phyloP scores from a whole-genome alignment of 2,888 invertebrate genomes.

The Chrysodeixis includens region DNA sequence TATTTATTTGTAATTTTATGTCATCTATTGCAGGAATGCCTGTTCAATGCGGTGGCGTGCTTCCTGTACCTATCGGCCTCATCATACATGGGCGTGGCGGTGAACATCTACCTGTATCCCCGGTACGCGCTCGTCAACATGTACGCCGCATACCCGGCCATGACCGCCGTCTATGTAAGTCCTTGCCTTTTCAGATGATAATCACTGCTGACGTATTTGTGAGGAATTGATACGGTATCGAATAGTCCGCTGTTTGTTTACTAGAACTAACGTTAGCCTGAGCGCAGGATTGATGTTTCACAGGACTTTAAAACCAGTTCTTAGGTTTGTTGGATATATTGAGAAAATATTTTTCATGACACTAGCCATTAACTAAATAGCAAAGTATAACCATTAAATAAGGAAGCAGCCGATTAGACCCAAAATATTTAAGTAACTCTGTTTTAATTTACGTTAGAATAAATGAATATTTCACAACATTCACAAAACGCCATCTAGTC shows the following conservation, averaged over 20 bases:
- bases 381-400: too few relatives aligned
- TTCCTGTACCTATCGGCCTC: constrained; percentile 94
- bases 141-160: constrained; percentile 96
- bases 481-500: too few relatives aligned
- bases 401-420: too few relatives aligned
- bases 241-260: neutral
- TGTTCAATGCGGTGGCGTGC: constrained; percentile 94
- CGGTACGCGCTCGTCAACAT: constrained; percentile 92
- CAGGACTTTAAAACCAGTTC: too few relatives aligned
- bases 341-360: too few relatives aligned
- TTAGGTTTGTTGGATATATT: too few relatives aligned
- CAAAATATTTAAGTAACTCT: too few relatives aligned
- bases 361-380: too few relatives aligned
- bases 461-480: too few relatives aligned
- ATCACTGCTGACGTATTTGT: neutral
- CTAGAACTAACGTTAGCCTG: too few relatives aligned
- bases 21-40: constrained; percentile 91
- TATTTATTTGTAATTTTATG: neutral
- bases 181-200: neutral
- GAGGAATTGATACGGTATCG: neutral
- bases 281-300: too few relatives aligned
- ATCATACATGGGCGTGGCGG: constrained; percentile 94
- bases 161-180: constrained; percentile 96
- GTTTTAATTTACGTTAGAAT: too few relatives aligned
- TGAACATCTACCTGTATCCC: constrained; percentile 93